These are phyloP conservation scores for Siniperca scherzeri DNA, from an alignment of 2,797 vertebrate genomes.

Conservation along the genomic window DNA sequence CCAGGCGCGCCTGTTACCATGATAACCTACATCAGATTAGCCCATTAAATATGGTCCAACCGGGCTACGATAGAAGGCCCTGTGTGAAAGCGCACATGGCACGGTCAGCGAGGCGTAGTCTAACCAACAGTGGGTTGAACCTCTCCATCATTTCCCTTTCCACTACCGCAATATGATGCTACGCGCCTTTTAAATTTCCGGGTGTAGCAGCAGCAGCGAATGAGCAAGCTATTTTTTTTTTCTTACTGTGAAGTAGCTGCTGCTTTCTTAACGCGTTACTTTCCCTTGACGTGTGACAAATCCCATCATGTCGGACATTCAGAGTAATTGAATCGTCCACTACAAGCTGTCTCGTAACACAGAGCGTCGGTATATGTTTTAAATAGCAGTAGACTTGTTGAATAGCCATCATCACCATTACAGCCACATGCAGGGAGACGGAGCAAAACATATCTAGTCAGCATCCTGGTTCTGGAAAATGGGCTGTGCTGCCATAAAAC, in stretches of 20 bases:
- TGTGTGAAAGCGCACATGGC: slow-evolving; percentile 69
- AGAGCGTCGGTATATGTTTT: not conserved
- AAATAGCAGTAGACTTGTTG: slow-evolving; percentile 14
- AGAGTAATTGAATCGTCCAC: slow-evolving; percentile 5
- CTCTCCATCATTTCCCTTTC: slow-evolving; percentile 26
- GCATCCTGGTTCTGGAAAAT: slow-evolving; percentile 21
- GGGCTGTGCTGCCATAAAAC: not conserved
- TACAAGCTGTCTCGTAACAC: not conserved
- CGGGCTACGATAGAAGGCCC: slow-evolving; percentile 29
- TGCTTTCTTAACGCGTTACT: slow-evolving; percentile 10
- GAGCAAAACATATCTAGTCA: slow-evolving; percentile 3
- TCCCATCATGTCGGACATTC: not conserved
- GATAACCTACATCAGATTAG: slow-evolving; percentile 41
- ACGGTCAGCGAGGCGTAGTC: slow-evolving; percentile 41
- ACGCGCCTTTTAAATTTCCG: slow-evolving; percentile 75
- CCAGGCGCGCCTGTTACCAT: slow-evolving; percentile 34
- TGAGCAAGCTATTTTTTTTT: slow-evolving; percentile 57
- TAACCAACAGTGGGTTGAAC: slow-evolving; percentile 56
- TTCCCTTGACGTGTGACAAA: slow-evolving; percentile 1
- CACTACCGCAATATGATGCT: slow-evolving; percentile 81
- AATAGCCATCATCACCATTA: slow-evolving; percentile 15
- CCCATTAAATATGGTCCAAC: not conserved
- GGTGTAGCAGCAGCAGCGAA: slow-evolving; percentile 56
- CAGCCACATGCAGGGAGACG: slow-evolving; percentile 15
- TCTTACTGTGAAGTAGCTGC: not conserved